Evolutionary conservation across 2,113 vertebrate species (phyloP), one percentile per base, ranked within the genome.

Genomic region (Tyrannus savana): DNA sequence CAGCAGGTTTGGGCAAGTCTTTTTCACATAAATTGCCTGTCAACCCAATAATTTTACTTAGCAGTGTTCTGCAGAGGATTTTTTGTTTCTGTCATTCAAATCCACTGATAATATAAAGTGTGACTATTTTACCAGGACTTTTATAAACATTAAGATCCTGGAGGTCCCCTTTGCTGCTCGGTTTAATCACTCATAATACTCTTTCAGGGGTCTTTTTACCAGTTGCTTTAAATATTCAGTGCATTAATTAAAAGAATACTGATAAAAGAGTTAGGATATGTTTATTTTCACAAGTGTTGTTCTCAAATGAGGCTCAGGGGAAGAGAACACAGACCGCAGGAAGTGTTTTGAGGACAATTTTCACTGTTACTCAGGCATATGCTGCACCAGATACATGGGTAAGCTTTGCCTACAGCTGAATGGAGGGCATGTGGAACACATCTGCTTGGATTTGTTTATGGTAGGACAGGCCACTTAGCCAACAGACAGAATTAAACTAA

Each of bases 361-460:
- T 93, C 68, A 58, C 58, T 81, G 52, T 52, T 79, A 12, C 44
- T 73, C 47, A 89, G 68, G 41, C 66, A 80, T 55, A 53, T 4
- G 3, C 22, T 46, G 14, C 39, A 96, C 35, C 76, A 94, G 88
- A 63, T 73, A 89, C 0, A 25, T 64, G 84, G 94, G 81, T 81
- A 94, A 92, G 62, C 42, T 86, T 62, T 96, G 90, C 87, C 88
- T 79, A 66, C 58, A 93, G 92, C 95, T 93, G 85, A 91, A 85
- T 2, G 14, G n/a, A 96, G 86, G 86, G 94, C 90, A 94, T 49
- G 86, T 96, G 95, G 90, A 93, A 94, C 67, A 87, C 94, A 93
- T 96, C 93, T 96, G 95, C 91, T 94, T 83, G 71, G 55, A 80
- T 91, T 96, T 96, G 87, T 90, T 97, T 90, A 93, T 75, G 76